These are phyloP conservation scores for Drosophila monieri DNA, from an alignment of 2,888 invertebrate genomes.

Conservation along the genomic window DNA sequence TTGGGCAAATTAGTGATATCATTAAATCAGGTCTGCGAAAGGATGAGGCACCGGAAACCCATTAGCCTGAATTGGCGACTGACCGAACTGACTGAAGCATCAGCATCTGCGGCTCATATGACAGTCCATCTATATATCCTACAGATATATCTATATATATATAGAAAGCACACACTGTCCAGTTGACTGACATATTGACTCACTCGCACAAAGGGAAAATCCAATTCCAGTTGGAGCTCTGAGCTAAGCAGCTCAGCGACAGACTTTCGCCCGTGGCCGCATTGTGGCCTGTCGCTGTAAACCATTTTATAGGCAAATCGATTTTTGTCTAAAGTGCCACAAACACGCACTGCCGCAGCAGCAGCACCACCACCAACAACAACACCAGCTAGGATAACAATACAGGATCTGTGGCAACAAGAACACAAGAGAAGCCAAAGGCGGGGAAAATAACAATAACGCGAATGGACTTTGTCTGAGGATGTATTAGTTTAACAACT, in stretches of 20 bases:
- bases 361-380: slow-evolving; percentile 11
- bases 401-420: slow-evolving; percentile 60
- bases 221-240: slow-evolving; percentile 31
- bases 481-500: slow-evolving; percentile 58
- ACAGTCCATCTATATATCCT: slow-evolving; percentile 5
- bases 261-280: slow-evolving; percentile 35
- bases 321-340: slow-evolving; percentile 80
- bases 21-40: slow-evolving; percentile 6
- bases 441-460: slow-evolving; percentile 56
- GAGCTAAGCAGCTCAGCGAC: slow-evolving; percentile 35
- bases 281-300: slow-evolving; percentile 54
- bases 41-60: slow-evolving; percentile 36
- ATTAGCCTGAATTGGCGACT: slow-evolving; percentile 65
- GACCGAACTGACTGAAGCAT: slow-evolving; percentile 53
- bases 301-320: slow-evolving; percentile 80
- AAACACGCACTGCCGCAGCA: slow-evolving; percentile 62
- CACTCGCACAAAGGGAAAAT: slow-evolving; percentile 40
- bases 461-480: slow-evolving; percentile 52
- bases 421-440: slow-evolving; percentile 17
- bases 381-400: slow-evolving; percentile 50
- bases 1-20: slow-evolving; percentile 42
- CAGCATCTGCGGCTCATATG: slow-evolving; percentile 43
- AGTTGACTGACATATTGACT: slow-evolving; percentile 62
- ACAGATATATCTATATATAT: slow-evolving; percentile 2
- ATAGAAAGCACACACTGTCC: slow-evolving; percentile 3